phyloP scores from a whole-genome alignment of 2,113 vertebrate species.

The Cariama cristata region DNA sequence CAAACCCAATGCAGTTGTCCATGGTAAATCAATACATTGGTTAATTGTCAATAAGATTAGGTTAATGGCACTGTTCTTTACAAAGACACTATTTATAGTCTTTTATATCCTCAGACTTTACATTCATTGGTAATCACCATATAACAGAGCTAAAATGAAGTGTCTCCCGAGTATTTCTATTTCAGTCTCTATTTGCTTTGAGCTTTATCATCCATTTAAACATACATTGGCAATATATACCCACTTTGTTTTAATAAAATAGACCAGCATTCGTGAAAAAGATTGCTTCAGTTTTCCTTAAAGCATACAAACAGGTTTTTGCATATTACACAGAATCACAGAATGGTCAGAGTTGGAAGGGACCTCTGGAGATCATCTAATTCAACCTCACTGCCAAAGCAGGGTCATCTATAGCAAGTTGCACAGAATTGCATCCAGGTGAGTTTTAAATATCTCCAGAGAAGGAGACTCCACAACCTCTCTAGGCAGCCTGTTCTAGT shows the following conservation, averaged over 20 bases:
- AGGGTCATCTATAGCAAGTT: too few relatives aligned
- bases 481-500: too few relatives aligned
- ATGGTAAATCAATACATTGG: neutral
- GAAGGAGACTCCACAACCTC: too few relatives aligned
- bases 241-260: neutral
- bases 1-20: neutral
- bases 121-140: neutral
- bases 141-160: neutral
- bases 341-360: too few relatives aligned
- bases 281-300: neutral
- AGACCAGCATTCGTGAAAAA: neutral
- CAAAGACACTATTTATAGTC: neutral
- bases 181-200: neutral
- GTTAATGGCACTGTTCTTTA: neutral
- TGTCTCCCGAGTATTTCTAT: neutral
- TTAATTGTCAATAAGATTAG: constrained; percentile 1
- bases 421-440: too few relatives aligned
- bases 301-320: neutral
- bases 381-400: too few relatives aligned
- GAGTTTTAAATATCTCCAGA: too few relatives aligned
- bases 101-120: neutral
- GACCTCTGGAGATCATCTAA: too few relatives aligned
- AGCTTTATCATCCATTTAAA: neutral
- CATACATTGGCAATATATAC: neutral
- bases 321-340: too few relatives aligned